These are phyloP conservation scores for Heliocidaris erythrogramma DNA, from an alignment of 35 echinoderm and acorn worm species.

Conservation along the genomic window DNA sequence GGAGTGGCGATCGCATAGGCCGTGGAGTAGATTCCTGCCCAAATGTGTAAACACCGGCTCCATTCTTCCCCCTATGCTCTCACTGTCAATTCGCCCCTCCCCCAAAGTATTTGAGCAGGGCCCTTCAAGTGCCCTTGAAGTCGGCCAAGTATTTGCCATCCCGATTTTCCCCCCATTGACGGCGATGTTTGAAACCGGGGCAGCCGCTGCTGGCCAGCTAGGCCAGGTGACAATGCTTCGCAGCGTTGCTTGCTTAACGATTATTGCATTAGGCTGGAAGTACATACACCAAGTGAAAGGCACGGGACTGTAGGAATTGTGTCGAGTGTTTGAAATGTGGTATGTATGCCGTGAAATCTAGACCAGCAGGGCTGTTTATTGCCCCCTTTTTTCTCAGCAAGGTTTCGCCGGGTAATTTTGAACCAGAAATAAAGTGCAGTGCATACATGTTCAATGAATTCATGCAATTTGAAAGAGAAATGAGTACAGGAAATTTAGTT, in stretches of 20 bases:
- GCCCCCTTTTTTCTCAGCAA: neutral
- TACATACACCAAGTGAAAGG: neutral
- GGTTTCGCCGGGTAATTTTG: neutral
- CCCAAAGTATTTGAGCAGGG: neutral
- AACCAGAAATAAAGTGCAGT: neutral
- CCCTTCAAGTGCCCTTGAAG: neutral
- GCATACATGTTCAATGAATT: neutral
- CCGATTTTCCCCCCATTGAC: neutral
- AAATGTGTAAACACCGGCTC: neutral
- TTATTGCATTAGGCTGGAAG: neutral
- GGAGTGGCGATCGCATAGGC: neutral
- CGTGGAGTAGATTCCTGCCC: neutral
- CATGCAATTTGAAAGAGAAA: neutral
- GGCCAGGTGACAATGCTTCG: neutral
- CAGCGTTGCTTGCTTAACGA: neutral
- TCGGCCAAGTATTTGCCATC: neutral
- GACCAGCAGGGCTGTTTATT: neutral
- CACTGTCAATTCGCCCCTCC: neutral
- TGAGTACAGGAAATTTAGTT: neutral
- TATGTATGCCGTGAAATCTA: neutral
- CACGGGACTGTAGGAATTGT: neutral
- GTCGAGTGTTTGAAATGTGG: neutral
- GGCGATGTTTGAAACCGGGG: too few species aligned
- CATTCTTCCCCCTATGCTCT: neutral
- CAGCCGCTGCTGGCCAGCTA: neutral